Conservation (phyloP, 2,888 invertebrate species). For the Pseudococcus jackbeardsleyi region DNA sequence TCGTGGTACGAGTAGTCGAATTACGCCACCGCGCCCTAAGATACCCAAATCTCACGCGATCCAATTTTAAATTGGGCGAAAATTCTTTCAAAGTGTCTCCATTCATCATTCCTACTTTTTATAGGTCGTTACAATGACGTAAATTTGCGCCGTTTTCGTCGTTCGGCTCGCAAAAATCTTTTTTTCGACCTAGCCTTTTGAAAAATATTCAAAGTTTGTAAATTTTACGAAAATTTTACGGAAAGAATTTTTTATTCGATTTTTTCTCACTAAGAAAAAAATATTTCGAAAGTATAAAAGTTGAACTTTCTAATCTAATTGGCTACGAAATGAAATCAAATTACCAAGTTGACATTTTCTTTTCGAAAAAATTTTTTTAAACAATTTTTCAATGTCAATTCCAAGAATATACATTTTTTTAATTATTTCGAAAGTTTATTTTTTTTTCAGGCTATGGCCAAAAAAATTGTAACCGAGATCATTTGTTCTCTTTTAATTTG, state of each 20-base stretch:
- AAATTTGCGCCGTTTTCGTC: not conserved
- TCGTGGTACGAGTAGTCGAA: not conserved
- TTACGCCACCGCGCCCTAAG: not conserved
- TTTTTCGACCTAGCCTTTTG: not conserved
- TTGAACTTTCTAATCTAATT: slow-evolving; percentile 16
- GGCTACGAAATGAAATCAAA: not conserved
- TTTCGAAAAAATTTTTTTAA: not conserved
- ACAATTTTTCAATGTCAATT: not conserved
- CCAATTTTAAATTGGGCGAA: slow-evolving; percentile 13
- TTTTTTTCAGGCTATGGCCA: not conserved
- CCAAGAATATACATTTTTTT: not conserved
- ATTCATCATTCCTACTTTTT: not conserved
- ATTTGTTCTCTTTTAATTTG: not conserved
- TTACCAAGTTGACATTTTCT: not conserved
- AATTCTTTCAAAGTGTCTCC: not conserved
- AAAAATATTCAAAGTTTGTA: slow-evolving; percentile 21
- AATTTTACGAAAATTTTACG: not conserved
- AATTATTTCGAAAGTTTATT: not conserved
- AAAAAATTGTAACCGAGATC: not conserved
- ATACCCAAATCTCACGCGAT: not conserved
- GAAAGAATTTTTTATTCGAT: not conserved
- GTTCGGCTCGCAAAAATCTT: not conserved
- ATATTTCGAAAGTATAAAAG: not conserved
- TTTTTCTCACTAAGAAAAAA: not conserved
- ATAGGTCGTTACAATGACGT: slow-evolving; percentile 16